Base-by-base conservation (phyloP, 2,888 invertebrate species). In the Chloroclysta siterata region DNA sequence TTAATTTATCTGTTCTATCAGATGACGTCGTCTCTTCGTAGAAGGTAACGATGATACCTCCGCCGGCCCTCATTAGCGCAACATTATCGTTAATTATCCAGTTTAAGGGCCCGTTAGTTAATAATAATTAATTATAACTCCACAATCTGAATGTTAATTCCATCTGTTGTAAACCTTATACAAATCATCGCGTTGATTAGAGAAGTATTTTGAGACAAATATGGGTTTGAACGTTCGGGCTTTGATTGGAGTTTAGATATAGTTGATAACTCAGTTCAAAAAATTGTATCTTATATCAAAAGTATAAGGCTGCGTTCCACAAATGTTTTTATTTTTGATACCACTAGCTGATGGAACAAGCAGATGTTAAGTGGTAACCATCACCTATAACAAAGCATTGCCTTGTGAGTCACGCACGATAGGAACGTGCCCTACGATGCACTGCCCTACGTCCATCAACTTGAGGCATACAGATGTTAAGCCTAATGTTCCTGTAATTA, bases 111-210 rank as follows among this genome's bases (percentile, higher is more conserved):
- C 64, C 65, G 67, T 68, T 63, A 65, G 50, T 64, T 60, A 28
- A 63, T 70, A 60, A 58, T 48, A 58, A 70, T 70, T 70, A 68
- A 70, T 68, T 69, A 63, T 54, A 52, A 63, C 63, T 61, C 53
- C 42, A 44, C 55, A 33, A 60, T 68, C 51, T 53, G 62, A 64
- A 17, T 46, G 15, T 46, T 46, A 17, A 46, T 46, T 46, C 17
- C 52, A 55, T 62, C 54, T 55, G 61, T 63, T 55, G 47, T 65
- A 63, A 51, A 62, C 44, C 51, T 56, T 46, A 61, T 63, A 59
- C 55, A 61, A 59, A 59, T 60, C 48, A 62, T 39, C 28, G 54
- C 28, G 52, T 56, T 83, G 51, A 60, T 64, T 62, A 53, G 53
- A 39, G 17, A 47, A 29, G 53, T 52, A 52, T 51, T 44, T 44